These are phyloP conservation scores for Odontocerum albicorne DNA, from an alignment of 2,888 invertebrate genomes.

Conservation along the genomic window DNA sequence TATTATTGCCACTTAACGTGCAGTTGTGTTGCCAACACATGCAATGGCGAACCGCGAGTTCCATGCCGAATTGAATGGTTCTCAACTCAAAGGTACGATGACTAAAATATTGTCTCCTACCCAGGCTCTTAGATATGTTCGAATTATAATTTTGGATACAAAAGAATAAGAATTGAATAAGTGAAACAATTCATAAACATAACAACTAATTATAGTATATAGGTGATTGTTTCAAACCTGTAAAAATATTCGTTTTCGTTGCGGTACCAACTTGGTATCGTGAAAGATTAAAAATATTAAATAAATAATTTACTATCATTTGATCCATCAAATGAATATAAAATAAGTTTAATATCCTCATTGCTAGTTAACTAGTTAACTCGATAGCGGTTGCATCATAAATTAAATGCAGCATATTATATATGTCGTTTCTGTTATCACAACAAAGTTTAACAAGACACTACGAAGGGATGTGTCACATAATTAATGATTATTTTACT, in stretches of 20 bases:
- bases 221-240: not conserved
- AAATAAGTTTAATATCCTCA: not conserved
- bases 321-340: not conserved
- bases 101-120: no score
- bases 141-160: no score
- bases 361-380: no score
- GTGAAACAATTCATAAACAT: not conserved
- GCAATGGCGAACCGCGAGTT: no score
- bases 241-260: not conserved
- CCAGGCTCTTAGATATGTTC: no score
- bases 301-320: not conserved
- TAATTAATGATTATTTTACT: constrained; percentile 12
- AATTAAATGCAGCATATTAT: not conserved
- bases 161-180: no score
- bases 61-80: no score
- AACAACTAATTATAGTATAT: not conserved
- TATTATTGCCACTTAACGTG: no score
- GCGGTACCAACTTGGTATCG: not conserved
- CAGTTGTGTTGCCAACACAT: no score
- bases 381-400: not conserved
- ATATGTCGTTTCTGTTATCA: constrained; percentile 1
- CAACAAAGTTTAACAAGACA: constrained; percentile 7
- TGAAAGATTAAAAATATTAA: not conserved
- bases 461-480: constrained; percentile 5
- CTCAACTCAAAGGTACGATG: no score